Base-by-base conservation (phyloP, 2,888 invertebrate genomes). In the Clusia tigrina region DNA sequence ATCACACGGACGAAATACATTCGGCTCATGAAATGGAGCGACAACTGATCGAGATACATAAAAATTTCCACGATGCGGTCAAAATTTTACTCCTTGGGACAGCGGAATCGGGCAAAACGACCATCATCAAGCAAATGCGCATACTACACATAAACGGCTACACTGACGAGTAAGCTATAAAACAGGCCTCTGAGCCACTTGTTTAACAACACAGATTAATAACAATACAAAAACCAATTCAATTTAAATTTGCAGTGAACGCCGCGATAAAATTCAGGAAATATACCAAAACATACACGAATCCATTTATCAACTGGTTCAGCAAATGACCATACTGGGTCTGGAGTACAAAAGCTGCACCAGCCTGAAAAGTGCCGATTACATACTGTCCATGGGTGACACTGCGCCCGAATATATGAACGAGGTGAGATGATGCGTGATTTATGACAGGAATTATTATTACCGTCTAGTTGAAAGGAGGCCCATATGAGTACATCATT, bases 91-190 rank as follows among this genome's bases (percentile, higher is more conserved):
- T 91, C 0, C 79, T 90, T 2, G 90, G 90, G 1, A 90, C 93
- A 0, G 93, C 92, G 0, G 93, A 93, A 77, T 91, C 92, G 10
- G 93, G 93, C 0, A 94, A 94, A 80, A 93, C 93, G 0, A 94
- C 94, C 0, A 91, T 94, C 17, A 89, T 93, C 23, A 94, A 94
- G 77, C 94, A 94, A 82, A 94, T 94, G 93, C 91, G 90, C 80
- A 93, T 94, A 71, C 83, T 94, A 48, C 93, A 94, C 76, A 89
- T 93, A 3, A 89, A 91, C 77, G 93, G 92, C 58, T 93, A 91
- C 73, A 87, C 89, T 17, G 86, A 88, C 17, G 87, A 88, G 93
- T 93, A 86, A 85, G 86, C 85, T 37, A 5, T 17, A 0, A 48
- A 18, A 54, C 26, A n/a, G n/a, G 22, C n/a, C 32, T 46, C 9